Base-by-base conservation (phyloP, 2,797 vertebrate species). In the Enteromius argenteus region DNA sequence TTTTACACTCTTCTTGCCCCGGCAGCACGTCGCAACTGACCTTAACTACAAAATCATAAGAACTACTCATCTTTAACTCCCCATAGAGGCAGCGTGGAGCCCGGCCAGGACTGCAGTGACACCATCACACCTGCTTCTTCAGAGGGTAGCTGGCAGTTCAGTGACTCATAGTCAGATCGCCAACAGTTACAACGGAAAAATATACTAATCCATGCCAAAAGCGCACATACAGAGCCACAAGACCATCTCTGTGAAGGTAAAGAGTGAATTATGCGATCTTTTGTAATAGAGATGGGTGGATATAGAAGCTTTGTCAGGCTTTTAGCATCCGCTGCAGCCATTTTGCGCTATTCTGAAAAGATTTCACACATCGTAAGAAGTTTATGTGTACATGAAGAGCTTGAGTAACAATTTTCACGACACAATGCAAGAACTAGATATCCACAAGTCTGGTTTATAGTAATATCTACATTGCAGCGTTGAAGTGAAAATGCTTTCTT, bases 141-240 rank as follows among this genome's bases (percentile, higher is more conserved):
- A 44, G 42, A 32, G 46, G 71, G 56, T 66, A 75, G 56, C 71
- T 32, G 79, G 35, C 67, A n/a, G 37, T 49, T 60, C 44, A 51
- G 60, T 75, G 71, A 83, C 23, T 84, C 82, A 56, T 49, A 77
- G 35, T 56, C 35, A 42, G 44, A 71, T 71, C 66, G 19, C 79
- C 35, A 67, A 84, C 73, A 76, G 44, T 42, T 69, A 32, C 0
- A 2, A 46, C n/a, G 15, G 5, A 17, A 58, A 80, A 56, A 56
- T 56, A 60, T 2, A 32, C 39, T 46, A 10, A 4, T 21, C 30
- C 9, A 8, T 21, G 44, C 80, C 68, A 72, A 73, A 64, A 64
- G 75, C 2, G 0, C 10, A 51, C 3, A 67, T 23, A 49, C 27
- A 9, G 58, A 44, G 76, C 23, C 58, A 64, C 23, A 58, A 23